Percentiles rank a stretch among this genome's conserved stretches.
Evolutionary conservation across 2,113 vertebrate species (phyloP).

Genomic region (Martes martes): DNA sequence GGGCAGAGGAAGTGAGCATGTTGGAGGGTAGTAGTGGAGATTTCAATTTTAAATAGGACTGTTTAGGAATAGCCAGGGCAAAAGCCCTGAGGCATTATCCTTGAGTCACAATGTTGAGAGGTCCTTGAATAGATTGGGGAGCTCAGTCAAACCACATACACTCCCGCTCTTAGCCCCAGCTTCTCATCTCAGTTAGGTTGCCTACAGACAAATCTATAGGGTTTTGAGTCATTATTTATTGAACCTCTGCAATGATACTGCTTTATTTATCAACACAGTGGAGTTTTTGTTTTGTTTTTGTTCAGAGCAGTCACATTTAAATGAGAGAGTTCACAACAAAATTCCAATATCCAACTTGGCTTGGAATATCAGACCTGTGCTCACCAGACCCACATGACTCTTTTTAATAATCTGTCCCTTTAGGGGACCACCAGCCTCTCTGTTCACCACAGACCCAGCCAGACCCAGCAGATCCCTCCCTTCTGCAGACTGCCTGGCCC

Average conservation of each 20-base stretch:
- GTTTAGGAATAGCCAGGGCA: not conserved
- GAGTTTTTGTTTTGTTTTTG: not conserved
- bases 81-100: not conserved
- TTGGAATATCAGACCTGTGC: not conserved
- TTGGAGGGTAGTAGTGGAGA: not conserved
- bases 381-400: not conserved
- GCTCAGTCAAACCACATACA: not conserved
- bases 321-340: not conserved
- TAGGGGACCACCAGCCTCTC: not conserved
- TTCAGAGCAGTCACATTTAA: not conserved
- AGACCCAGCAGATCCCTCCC: not conserved
- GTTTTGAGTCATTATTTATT: not conserved
- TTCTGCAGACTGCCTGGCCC: not conserved
- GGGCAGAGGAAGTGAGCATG: not conserved
- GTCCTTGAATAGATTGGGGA: not conserved
- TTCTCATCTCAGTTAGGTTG: not conserved
- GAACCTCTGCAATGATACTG: not conserved
- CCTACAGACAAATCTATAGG: not conserved
- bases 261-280: not conserved
- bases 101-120: not conserved
- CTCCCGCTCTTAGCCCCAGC: rapidly evolving
- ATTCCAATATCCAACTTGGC: not conserved
- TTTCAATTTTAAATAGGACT: not conserved
- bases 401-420: not conserved
- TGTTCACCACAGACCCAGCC: not conserved